Base-by-base conservation (phyloP, 1,140 invertebrate genomes). In the Trichonephila inaurata region DNA sequence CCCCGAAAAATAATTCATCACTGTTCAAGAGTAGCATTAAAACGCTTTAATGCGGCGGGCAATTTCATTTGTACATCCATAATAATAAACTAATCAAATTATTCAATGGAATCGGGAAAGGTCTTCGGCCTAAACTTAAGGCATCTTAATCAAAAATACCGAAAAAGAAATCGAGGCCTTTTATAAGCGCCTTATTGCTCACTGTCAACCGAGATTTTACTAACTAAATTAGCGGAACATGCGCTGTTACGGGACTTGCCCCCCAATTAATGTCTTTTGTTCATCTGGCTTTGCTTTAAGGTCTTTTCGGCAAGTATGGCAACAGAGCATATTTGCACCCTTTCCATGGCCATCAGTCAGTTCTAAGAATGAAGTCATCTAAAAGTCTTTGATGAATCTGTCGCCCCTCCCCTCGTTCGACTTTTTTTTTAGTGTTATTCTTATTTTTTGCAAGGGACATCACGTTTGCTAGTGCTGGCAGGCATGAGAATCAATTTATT, bases 401-500 rank as follows among this genome's bases (percentile, higher is more conserved):
- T 85, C 51, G 51, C 83, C 51, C 83, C 51, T 85, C 83, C 83
- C 58, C 28, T 4, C 14, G 28, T 24, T 21, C 83, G 8, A 85
- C n/a, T 85, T 85, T 77, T 28, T 62, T 77, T 33, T 77, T 77
- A 40, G 12, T 77, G 2, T 77, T 77, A 18, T 12, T 72, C 58
- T 72, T 61, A n/a, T 64, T 12, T 14, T 69, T 69, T 24, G n/a
- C 66, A 12, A 40, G 28, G 28, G 72, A 77, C 72, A 77, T 77
- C 72, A 77, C 72, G 72, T 85, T 60, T 60, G 21, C 51, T 60
- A 85, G 58, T 51, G 10, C 69, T 85, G 81, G 61, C 81, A 81
- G 77, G 72, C 72, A 92, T 66, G 77, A 64, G 69, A 92, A 92
- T 92, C 69, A 92, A 92, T 85, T 92, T 92, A 85, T 85, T 92